Percentiles rank a stretch among this genome's conserved stretches.
Conservation (phyloP, 1,140 invertebrate species). For the Subanguina moxae region DNA sequence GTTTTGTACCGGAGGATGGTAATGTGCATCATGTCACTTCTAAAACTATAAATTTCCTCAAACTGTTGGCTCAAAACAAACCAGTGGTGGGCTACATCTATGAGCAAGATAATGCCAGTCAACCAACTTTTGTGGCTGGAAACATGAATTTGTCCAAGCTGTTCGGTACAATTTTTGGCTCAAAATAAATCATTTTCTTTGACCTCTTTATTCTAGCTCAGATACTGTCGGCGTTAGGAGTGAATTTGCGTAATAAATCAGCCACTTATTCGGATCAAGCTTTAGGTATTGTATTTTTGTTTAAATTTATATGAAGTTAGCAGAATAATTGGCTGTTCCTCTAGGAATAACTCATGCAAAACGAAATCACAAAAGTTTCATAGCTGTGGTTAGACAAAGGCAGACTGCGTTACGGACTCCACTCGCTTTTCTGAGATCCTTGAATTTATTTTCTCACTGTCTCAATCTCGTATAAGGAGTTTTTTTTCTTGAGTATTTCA, state of each 20-base stretch:
- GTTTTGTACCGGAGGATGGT: constrained; percentile 43
- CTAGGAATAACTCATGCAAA: too few relatives aligned
- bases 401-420: too few relatives aligned
- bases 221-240: constrained; percentile 40
- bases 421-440: too few relatives aligned
- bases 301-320: too few relatives aligned
- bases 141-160: constrained; percentile 24
- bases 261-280: constrained; percentile 30
- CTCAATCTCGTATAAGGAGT: too few relatives aligned
- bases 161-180: constrained; percentile 25
- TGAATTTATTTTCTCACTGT: too few relatives aligned
- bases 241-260: constrained; percentile 42
- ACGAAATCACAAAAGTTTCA: too few relatives aligned
- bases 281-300: constrained; percentile 20
- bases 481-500: too few relatives aligned
- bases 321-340: too few relatives aligned
- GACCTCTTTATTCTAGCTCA: constrained; percentile 39
- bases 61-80: constrained; percentile 37
- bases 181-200: background rate
- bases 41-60: constrained; percentile 40
- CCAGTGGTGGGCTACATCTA: constrained; percentile 11
- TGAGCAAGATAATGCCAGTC: background rate
- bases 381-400: too few relatives aligned
- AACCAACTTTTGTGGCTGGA: background rate
- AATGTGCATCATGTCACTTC: constrained; percentile 34